Percentiles rank a stretch among this genome's conserved stretches.
phyloP scores from a whole-genome alignment of 2,797 vertebrate genomes.

The Notamacropus eugenii region DNA sequence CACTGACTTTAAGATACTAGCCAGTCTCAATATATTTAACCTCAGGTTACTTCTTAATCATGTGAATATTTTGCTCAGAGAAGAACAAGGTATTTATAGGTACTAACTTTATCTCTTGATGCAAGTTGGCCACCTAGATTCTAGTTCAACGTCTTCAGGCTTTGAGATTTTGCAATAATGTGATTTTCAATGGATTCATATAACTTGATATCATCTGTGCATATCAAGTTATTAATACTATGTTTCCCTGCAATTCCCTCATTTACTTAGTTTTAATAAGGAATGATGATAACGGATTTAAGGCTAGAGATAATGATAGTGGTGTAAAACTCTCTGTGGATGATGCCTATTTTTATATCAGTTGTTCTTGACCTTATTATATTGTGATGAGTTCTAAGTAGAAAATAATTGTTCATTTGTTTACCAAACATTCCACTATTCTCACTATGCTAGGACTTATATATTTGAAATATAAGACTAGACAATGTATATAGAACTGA shows the following conservation, averaged over 20 bases:
- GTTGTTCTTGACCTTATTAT: not conserved
- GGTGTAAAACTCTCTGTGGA: not conserved
- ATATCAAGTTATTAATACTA: not conserved
- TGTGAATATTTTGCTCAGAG: not conserved
- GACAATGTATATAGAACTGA: not conserved
- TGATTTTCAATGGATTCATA: not conserved
- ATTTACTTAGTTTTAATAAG: not conserved
- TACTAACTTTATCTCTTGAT: not conserved
- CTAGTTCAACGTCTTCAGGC: not conserved
- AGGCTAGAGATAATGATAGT: not conserved
- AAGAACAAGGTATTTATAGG: not conserved
- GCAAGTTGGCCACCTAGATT: not conserved
- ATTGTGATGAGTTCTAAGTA: not conserved
- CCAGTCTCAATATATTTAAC: not conserved
- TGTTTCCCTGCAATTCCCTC: not conserved
- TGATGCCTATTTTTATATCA: not conserved
- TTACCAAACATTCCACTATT: not conserved
- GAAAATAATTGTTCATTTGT: not conserved
- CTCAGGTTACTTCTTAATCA: not conserved
- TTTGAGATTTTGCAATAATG: not conserved
- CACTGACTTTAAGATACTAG: not conserved
- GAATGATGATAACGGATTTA: not conserved
- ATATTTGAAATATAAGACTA: not conserved
- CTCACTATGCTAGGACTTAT: not conserved
- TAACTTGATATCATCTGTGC: not conserved